phyloP scores from a whole-genome alignment of 2,888 invertebrate genomes.

The Leptothorax acervorum region DNA sequence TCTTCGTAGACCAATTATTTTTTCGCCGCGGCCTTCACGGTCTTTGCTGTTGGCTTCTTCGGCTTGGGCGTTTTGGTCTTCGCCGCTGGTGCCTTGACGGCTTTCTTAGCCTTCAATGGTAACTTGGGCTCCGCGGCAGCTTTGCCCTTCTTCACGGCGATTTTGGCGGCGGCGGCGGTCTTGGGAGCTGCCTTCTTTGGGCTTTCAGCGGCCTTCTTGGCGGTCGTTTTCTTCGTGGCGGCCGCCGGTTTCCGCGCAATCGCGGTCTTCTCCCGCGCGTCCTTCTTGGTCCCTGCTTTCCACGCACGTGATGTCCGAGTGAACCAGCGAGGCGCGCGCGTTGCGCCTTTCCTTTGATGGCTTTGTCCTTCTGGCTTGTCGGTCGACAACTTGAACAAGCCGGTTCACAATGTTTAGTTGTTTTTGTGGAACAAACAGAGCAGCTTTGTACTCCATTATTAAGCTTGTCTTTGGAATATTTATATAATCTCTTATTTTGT shows the following conservation, averaged over 20 bases:
- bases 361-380: constrained; percentile 46
- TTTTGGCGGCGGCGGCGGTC: too few species aligned
- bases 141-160: constrained; percentile 34
- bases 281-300: constrained; percentile 9
- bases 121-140: constrained; percentile 37
- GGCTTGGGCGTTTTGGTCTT: constrained; percentile 84
- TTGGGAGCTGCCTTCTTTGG: too few species aligned
- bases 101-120: constrained; percentile 66
- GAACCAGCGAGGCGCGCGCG: neutral
- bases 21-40: constrained; percentile 65
- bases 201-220: too few species aligned
- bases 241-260: too few species aligned
- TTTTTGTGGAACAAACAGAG: too few species aligned
- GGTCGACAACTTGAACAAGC: constrained; percentile 85
- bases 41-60: constrained; percentile 74
- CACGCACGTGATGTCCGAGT: neutral
- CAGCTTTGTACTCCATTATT: too few species aligned
- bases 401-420: too few species aligned
- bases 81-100: constrained; percentile 76
- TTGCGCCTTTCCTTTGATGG: constrained; percentile 43
- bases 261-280: too few species aligned
- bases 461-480: too few species aligned
- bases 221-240: too few species aligned
- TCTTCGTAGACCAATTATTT: constrained; percentile 61
- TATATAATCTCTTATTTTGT: too few species aligned